Conservation (phyloP, 2,113 vertebrate species). For the Syngnathus typhle region DNA sequence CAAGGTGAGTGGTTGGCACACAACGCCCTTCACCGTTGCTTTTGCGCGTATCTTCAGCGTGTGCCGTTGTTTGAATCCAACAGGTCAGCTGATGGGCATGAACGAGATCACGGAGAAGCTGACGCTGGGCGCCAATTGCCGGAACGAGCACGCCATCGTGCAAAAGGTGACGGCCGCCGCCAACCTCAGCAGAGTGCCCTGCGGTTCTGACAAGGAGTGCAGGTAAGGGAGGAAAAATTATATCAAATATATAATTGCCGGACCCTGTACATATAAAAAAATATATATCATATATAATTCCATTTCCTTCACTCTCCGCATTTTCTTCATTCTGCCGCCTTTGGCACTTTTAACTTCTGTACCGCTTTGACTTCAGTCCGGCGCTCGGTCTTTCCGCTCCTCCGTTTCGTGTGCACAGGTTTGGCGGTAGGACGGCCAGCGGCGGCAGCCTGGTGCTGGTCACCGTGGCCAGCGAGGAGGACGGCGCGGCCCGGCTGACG, state of each 20-base stretch:
- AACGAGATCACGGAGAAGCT: constrained; percentile 93
- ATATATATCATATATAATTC: no score
- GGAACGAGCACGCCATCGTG: constrained; percentile 80
- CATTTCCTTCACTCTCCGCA: not conserved
- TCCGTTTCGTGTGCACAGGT: constrained; percentile 70
- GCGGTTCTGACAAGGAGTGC: constrained; percentile 85
- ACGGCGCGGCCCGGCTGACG: constrained; percentile 73
- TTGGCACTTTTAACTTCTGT: constrained; percentile 24
- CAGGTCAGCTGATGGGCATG: constrained; percentile 96
- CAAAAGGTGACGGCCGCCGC: constrained; percentile 82
- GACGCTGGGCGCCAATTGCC: constrained; percentile 71
- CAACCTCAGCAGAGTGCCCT: constrained; percentile 89
- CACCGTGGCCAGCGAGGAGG: constrained; percentile 76
- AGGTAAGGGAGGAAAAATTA: constrained; percentile 68
- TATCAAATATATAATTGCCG: no score
- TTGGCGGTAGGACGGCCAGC: constrained; percentile 85
- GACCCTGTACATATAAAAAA: no score
- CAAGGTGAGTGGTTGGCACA: constrained; percentile 76
- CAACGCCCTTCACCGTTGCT: not conserved
- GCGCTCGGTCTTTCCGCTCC: constrained; percentile 49
- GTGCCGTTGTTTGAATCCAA: not conserved
- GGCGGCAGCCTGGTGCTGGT: constrained; percentile 86
- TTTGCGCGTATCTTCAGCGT: not conserved
- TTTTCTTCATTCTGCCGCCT: constrained; percentile 35
- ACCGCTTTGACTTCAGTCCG: constrained; percentile 62